Conservation (phyloP, 64 coral and sea anemone species). For the Montipora efflorescens region DNA sequence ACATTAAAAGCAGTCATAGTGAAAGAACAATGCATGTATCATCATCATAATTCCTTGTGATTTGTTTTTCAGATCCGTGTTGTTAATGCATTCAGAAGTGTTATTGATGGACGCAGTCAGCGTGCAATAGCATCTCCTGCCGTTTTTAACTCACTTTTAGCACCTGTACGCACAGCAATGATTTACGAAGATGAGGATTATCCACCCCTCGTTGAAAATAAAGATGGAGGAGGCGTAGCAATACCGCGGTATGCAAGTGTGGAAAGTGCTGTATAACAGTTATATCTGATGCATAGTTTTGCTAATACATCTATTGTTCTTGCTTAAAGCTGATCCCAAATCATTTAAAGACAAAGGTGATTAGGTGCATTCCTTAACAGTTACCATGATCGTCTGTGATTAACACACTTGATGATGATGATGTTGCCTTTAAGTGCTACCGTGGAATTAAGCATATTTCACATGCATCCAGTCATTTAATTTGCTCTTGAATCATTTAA, state of each 20-base stretch:
- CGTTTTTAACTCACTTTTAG: slow-evolving; percentile 97
- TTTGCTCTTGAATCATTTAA: no score
- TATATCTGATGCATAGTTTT: background rate
- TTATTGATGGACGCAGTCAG: slow-evolving; percentile 93
- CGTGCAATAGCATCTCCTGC: slow-evolving; percentile 95
- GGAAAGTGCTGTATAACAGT: slow-evolving; percentile 83
- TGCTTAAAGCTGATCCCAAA: background rate
- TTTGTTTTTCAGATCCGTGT: slow-evolving; percentile 89
- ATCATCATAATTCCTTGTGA: background rate
- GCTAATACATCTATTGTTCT: background rate
- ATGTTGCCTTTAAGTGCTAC: background rate
- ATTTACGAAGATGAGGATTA: slow-evolving; percentile 82
- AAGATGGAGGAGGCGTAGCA: slow-evolving; percentile 37
- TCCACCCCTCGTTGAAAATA: slow-evolving; percentile 62
- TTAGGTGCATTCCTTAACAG: background rate
- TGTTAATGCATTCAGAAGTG: slow-evolving; percentile 98
- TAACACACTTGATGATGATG: background rate
- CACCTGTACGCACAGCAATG: slow-evolving; percentile 98
- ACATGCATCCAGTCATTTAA: no score
- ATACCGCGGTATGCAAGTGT: slow-evolving; percentile 91
- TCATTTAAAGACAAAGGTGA: background rate
- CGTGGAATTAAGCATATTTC: no score
- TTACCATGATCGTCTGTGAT: background rate
- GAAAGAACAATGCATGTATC: no score
- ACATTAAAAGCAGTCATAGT: no score